A percentile compares a stretch with the other conserved stretches of the same genome.
Conservation (phyloP, 2,888 invertebrate genomes). For the Globia sparganii region DNA sequence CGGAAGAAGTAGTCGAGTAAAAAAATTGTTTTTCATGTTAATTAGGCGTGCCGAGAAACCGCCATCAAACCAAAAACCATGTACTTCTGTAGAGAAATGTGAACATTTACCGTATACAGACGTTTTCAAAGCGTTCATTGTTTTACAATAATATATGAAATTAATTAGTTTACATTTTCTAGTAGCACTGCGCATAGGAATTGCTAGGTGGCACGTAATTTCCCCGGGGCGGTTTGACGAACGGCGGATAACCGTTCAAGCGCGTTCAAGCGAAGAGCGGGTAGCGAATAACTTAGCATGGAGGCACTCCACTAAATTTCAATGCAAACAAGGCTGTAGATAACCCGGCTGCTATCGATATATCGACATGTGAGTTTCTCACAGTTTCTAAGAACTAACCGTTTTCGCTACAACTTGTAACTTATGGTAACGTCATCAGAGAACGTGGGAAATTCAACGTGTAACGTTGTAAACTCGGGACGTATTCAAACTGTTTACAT, state of each 20-base stretch:
- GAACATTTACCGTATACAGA: slow-evolving; percentile 51
- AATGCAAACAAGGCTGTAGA: slow-evolving; percentile 42
- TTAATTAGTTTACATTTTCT: slow-evolving; percentile 84
- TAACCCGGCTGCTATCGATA: slow-evolving; percentile 37
- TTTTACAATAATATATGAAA: slow-evolving; percentile 74
- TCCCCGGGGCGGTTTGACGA: slow-evolving; percentile 80
- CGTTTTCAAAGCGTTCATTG: slow-evolving; percentile 70
- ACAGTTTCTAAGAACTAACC: slow-evolving; percentile 39
- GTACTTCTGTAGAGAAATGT: slow-evolving; percentile 26
- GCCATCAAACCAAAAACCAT: slow-evolving; percentile 33
- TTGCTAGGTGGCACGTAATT: slow-evolving; percentile 82
- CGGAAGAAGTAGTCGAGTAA: slow-evolving; percentile 18
- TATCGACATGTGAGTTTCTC: slow-evolving; percentile 42
- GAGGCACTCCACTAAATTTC: slow-evolving; percentile 36
- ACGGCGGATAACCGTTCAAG: slow-evolving; percentile 65
- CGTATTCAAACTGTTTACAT: slow-evolving; percentile 72
- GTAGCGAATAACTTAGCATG: slow-evolving; percentile 56
- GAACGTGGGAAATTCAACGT: slow-evolving; percentile 68
- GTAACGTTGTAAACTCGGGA: slow-evolving; percentile 64
- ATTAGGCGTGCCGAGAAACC: slow-evolving; percentile 41
- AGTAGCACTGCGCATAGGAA: slow-evolving; percentile 72
- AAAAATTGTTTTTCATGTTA: slow-evolving; percentile 26
- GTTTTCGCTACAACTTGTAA: slow-evolving; percentile 61
- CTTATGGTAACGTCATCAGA: slow-evolving; percentile 63
- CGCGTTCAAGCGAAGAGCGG: slow-evolving; percentile 65